These are phyloP conservation scores for Aegotheles bennettii DNA, from an alignment of 2,113 vertebrate genomes.

Conservation along the genomic window DNA sequence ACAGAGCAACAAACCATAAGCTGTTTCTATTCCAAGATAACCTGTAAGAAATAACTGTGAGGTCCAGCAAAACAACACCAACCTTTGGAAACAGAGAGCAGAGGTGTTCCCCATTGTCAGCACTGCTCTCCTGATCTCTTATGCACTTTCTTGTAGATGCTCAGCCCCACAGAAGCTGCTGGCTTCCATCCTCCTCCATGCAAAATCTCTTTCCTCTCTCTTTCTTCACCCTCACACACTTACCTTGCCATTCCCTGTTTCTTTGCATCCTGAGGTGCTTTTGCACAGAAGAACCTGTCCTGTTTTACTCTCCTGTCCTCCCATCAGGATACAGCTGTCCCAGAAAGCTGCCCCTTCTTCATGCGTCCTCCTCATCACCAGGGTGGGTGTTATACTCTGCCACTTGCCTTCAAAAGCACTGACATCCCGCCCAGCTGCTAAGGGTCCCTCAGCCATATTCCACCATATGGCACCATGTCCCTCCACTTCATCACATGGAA, in stretches of 20 bases:
- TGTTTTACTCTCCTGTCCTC: not conserved
- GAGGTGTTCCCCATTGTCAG: not conserved
- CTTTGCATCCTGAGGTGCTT: not conserved
- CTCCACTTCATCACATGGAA: not conserved
- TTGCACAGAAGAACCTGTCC: not conserved
- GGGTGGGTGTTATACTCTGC: not conserved
- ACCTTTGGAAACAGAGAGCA: not conserved
- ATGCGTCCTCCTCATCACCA: accelerated
- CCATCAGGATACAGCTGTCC: not conserved
- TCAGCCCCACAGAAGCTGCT: not conserved
- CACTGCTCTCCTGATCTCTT: not conserved
- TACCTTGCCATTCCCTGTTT: not conserved
- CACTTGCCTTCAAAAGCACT: not conserved
- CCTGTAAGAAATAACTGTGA: not conserved
- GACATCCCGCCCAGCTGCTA: not conserved
- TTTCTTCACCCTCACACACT: not conserved
- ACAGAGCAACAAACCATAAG: not conserved
- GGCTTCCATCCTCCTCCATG: not conserved
- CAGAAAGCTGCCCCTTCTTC: not conserved
- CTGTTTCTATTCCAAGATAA: not conserved
- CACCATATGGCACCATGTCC: not conserved
- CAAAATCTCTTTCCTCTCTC: not conserved
- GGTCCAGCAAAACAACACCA: not conserved
- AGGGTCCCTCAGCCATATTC: conserved; percentile 20
- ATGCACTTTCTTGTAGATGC: not conserved